Conservation (phyloP, 2,888 invertebrate species). For the Eutolmus rufibarbis region DNA sequence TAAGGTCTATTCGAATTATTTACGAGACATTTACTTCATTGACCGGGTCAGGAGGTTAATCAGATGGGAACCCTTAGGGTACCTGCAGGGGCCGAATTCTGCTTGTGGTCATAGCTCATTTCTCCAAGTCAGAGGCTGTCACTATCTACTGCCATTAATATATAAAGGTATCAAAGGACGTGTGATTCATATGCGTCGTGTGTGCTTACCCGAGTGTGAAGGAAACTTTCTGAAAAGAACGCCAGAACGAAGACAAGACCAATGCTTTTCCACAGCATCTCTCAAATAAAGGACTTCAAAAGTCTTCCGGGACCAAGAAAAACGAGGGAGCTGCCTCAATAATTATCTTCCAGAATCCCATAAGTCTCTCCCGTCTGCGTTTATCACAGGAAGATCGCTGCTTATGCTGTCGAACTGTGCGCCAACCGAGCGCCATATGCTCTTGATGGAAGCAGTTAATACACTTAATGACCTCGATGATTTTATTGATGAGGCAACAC, state of each 20-base stretch:
- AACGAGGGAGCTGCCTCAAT: conserved; percentile 30
- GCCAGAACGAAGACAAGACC: neutral
- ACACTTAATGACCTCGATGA: conserved; percentile 63
- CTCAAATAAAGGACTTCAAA: neutral
- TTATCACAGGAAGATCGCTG: conserved; percentile 43
- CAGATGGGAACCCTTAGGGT: neutral
- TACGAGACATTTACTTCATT: conserved; percentile 43
- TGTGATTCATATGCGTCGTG: conserved; percentile 19
- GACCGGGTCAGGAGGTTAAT: conserved; percentile 28
- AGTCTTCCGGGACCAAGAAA: conserved; percentile 12
- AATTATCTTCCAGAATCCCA: conserved; percentile 39
- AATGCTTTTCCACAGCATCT: neutral
- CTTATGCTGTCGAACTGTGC: conserved; percentile 38
- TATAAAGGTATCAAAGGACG: conserved; percentile 9
- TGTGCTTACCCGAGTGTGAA: conserved; percentile 9
- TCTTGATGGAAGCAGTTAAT: conserved; percentile 61
- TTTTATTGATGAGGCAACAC: conserved; percentile 61
- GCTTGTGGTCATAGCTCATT: neutral
- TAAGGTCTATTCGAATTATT: conserved; percentile 37
- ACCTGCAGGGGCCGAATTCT: neutral
- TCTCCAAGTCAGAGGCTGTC: neutral
- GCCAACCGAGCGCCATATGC: conserved; percentile 55
- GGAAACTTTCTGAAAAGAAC: neutral
- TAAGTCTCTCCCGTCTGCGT: conserved; percentile 26
- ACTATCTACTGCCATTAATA: neutral